phyloP scores from a whole-genome alignment of 2,888 invertebrate species.

The Therioaphis trifolii region DNA sequence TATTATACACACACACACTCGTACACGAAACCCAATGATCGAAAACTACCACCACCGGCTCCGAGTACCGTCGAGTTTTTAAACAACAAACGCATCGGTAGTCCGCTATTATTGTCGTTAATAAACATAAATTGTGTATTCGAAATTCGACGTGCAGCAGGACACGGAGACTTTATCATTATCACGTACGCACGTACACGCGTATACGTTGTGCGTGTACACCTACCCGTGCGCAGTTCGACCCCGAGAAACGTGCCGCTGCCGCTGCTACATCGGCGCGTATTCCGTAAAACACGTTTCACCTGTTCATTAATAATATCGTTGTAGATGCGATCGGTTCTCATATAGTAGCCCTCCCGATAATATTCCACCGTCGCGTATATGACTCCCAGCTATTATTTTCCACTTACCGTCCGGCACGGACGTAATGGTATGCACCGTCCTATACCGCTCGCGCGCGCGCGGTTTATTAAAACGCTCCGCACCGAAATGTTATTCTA shows the following conservation, averaged over 20 bases:
- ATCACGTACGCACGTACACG: background rate
- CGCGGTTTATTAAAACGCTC: background rate
- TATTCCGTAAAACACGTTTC: slow-evolving; percentile 52
- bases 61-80: background rate
- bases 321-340: slow-evolving; percentile 45
- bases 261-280: background rate
- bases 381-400: slow-evolving; percentile 59
- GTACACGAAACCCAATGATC: slow-evolving; percentile 10
- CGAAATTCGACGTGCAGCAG: background rate
- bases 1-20: background rate
- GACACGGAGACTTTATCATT: background rate
- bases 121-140: background rate
- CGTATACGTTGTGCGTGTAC: background rate
- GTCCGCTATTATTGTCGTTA: slow-evolving; percentile 24
- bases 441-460: background rate
- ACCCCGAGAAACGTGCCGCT: slow-evolving; percentile 18
- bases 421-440: background rate
- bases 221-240: background rate
- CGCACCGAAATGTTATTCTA: slow-evolving; percentile 23
- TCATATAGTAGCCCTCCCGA: slow-evolving; percentile 23
- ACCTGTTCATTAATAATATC: slow-evolving; percentile 56
- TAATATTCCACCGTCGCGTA: slow-evolving; percentile 24
- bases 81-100: background rate
- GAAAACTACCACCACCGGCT: background rate
- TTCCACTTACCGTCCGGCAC: slow-evolving; percentile 43